Evolutionary conservation across 2,888 invertebrate genomes (phyloP).

Genomic region (Trichacis sp.): DNA sequence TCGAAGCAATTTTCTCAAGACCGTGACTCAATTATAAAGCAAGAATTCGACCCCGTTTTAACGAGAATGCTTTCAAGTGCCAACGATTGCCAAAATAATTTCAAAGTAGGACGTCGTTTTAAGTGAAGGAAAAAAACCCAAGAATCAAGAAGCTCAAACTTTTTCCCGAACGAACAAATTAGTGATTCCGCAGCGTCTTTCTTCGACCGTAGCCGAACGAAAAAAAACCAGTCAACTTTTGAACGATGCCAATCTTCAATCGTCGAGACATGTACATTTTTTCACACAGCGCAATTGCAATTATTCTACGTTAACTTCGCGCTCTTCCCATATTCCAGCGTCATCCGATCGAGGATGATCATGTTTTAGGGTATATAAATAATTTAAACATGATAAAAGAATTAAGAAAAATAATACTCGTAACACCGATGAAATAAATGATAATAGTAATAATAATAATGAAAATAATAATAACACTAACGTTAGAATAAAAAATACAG

Average conservation of each 20-base stretch:
- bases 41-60: not conserved
- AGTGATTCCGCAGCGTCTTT: slow-evolving; percentile 27
- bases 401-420: slow-evolving; percentile 33
- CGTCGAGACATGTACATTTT: slow-evolving; percentile 17
- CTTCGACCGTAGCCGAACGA: slow-evolving; percentile 9
- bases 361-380: slow-evolving; percentile 37
- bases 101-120: not conserved
- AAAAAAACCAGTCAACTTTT: not conserved
- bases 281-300: slow-evolving; percentile 28
- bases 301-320: slow-evolving; percentile 36
- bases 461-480: slow-evolving; percentile 12
- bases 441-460: slow-evolving; percentile 30
- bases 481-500: slow-evolving; percentile 7
- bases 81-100: not conserved
- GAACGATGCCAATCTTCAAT: slow-evolving; percentile 3
- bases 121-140: slow-evolving; percentile 3
- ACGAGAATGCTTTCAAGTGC: slow-evolving; percentile 2
- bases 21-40: not conserved
- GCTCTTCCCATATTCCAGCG: slow-evolving; percentile 34
- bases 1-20: not conserved
- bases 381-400: slow-evolving; percentile 15
- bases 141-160: slow-evolving; percentile 8
- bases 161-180: not conserved
- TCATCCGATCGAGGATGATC: slow-evolving; percentile 30
- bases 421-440: slow-evolving; percentile 40